Evolutionary conservation across 2,888 invertebrate species (phyloP), one percentile per base, ranked within the genome.

Genomic region (Archaeoteleia sp.): DNA sequence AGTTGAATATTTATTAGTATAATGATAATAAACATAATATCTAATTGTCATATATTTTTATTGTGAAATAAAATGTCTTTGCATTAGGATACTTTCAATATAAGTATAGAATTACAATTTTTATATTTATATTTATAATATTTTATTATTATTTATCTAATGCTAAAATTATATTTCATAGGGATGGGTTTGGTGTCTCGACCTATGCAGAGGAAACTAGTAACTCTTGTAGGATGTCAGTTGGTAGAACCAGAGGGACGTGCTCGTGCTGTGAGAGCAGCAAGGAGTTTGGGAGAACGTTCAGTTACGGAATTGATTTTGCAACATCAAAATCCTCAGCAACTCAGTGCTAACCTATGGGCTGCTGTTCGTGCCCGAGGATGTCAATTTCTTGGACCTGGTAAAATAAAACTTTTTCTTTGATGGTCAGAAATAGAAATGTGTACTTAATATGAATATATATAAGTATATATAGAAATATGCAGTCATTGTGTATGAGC

Each of bases 361-460:
- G 96, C 97, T 32, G 97, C 98, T 15, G 97, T 98, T 6, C 88
- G 98, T 37, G 95, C 96, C 0, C 90, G 98, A 55, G 98, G 98
- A 43, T 99, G 98, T 82, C 98, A 99, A 87, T 98, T 99, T 87
- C 90, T 98, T 20, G 98, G 98, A 4, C 98, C 98, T 74, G 90
- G 90, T 90, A 79, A 71, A 61, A 3, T 30, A 12, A 40, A 32
- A 14, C 1, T 17, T 12, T 23, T 14, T 14, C 13, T 15, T 25
- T 27, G n/a, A n/a, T n/a, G n/a, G n/a, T n/a, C n/a, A n/a, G n/a
- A n/a, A n/a, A n/a, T n/a, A n/a, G n/a, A n/a, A n/a, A n/a, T n/a
- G n/a, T n/a, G n/a, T n/a, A n/a, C n/a, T n/a, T n/a, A n/a, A n/a
- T n/a, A n/a, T n/a, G n/a, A n/a, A n/a, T n/a, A n/a, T n/a, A n/a